Base-by-base conservation (phyloP, 1,140 invertebrate genomes). In the Zaprionus lachaisei region DNA sequence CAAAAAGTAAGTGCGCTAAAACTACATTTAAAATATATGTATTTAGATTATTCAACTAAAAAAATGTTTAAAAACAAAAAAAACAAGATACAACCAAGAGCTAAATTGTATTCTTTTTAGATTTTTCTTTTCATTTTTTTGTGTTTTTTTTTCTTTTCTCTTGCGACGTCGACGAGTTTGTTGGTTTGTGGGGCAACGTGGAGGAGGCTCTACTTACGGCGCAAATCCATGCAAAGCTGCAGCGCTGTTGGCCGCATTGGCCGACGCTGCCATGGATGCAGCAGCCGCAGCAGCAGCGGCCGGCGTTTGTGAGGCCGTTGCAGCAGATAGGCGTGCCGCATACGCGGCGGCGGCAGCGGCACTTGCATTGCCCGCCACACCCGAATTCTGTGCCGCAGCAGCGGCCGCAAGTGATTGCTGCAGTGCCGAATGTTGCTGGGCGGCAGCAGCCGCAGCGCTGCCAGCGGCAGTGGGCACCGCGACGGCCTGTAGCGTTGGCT, bases 181-280 rank as follows among this genome's bases (percentile, higher is more conserved):
- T 17, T 44, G 17, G n/a, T 17, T 55, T 79, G 74, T 76, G 74
- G 65, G 70, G 56, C 71, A 67, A 81, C 79, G 71, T 73, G 75
- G 55, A 68, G 67, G 70, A 77, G 58, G 54, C 81, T 79, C 79
- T 94, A 96, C 96, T 96, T 95, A 97, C 96, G 96, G 96, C 93
- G 96, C 95, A 93, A 96, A 97, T 93, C 96, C 95, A 95, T 96
- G 95, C 91, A 97, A 94, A 91, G 95, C 95, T 68, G 95, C 93
- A 82, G 92, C 93, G 92, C 68, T 95, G 55, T 96, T 94, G 64
- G 96, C 95, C 92, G 96, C 96, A 34, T 96, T 95, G 49, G 95
- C 94, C 86, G 95, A 93, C n/a, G 94, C 93, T 37, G 92, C 87
- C 89, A 93, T 93, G 93, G 80, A 93, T 38, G 96, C 96, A 84